A percentile compares a stretch with the other conserved stretches of the same genome.
Evolutionary conservation across 2,797 vertebrate genomes (phyloP).

Genomic region (Dryobates pubescens): DNA sequence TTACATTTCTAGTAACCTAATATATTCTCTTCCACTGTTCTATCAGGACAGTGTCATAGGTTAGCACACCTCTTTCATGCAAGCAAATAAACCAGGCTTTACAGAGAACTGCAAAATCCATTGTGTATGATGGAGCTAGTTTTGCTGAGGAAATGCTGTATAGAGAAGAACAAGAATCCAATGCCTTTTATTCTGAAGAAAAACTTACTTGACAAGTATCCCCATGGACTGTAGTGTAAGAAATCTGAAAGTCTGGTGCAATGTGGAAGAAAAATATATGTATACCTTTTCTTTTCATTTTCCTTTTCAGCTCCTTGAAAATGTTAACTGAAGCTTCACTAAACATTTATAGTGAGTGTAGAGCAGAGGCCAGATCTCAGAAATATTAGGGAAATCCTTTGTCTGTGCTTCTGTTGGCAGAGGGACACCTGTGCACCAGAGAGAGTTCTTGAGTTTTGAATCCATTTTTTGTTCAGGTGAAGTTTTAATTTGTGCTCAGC

Average conservation of each 20-base stretch:
- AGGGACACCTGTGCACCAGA: background rate
- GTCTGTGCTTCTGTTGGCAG: background rate
- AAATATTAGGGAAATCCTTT: background rate
- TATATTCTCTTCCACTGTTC: background rate
- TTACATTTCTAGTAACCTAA: background rate
- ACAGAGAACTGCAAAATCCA: background rate
- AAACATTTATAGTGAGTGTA: background rate
- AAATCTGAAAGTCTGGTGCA: background rate
- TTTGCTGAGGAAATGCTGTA: background rate
- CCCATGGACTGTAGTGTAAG: background rate
- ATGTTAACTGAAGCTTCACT: background rate
- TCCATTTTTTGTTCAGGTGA: background rate
- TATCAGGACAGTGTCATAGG: background rate
- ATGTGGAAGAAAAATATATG: background rate
- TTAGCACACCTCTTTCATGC: background rate
- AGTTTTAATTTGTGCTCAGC: background rate
- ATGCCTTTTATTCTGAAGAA: background rate
- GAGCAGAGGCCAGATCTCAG: background rate
- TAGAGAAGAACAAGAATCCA: background rate
- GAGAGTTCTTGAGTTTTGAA: background rate
- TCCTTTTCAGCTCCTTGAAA: background rate
- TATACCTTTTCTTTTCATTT: background rate
- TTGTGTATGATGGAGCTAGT: background rate
- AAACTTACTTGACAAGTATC: background rate
- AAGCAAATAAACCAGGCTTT: background rate